Percentiles rank a stretch among this genome's conserved stretches.
Conservation (phyloP, 1,140 invertebrate species). For the Tenebrio molitor region DNA sequence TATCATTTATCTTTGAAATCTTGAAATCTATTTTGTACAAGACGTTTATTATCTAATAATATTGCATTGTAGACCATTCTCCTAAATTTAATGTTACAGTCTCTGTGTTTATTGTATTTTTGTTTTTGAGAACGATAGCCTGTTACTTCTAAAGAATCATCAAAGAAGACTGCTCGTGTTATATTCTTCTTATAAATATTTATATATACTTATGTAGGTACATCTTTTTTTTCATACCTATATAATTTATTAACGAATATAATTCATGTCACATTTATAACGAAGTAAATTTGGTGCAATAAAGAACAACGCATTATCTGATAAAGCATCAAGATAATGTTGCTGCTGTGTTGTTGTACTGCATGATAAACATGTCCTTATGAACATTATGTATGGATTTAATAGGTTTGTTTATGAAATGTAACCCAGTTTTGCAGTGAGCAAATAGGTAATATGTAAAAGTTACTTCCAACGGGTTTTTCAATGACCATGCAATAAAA, state of each 20-base stretch:
- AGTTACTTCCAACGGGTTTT: slow-evolving; percentile 30
- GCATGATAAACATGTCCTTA: slow-evolving; percentile 23
- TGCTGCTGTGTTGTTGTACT: not conserved
- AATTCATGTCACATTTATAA: slow-evolving; percentile 42
- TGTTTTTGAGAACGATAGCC: no score
- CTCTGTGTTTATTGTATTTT: no score
- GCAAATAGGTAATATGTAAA: not conserved
- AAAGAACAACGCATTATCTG: slow-evolving; percentile 30
- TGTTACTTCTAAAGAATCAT: no score
- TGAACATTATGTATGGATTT: slow-evolving; percentile 31
- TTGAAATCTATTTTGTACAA: no score
- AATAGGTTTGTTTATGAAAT: slow-evolving; percentile 42
- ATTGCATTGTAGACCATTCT: no score
- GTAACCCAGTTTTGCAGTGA: slow-evolving; percentile 17
- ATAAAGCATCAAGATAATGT: slow-evolving; percentile 21
- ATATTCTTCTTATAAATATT: no score
- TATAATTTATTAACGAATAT: slow-evolving; percentile 44
- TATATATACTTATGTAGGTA: no score
- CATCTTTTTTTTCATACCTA: not conserved
- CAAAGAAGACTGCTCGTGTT: no score
- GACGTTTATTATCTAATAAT: no score
- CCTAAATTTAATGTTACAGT: no score
- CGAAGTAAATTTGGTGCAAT: slow-evolving; percentile 27
- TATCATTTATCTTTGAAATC: no score
- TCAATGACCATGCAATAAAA: slow-evolving; percentile 9